Evolutionary conservation across 2,888 invertebrate genomes (phyloP), one percentile per base, ranked within the genome.

Genomic region (Atrina japonica): DNA sequence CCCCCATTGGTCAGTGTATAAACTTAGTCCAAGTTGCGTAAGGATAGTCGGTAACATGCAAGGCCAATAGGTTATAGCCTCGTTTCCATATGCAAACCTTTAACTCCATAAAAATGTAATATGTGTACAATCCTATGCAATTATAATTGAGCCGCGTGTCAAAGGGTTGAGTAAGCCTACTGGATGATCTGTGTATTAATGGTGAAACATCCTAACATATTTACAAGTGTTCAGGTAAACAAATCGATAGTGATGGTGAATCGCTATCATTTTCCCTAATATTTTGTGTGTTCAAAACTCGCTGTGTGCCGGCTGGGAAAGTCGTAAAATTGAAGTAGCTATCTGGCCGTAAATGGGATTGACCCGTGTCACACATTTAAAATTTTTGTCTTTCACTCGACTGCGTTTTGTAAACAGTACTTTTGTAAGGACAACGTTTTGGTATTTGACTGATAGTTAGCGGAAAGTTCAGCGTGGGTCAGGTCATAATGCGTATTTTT

Each of bases 1-100:
- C 71, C 71, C 71, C 67, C 41, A 67, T 72, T 72, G 71, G 71
- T 72, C 71, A 72, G 71, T 67, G 25, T n/a, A n/a, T 18, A 21
- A 53, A 35, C 35, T 40, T 21, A 58, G 41, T 50, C 64, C 50
- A 59, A 45, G 71, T 72, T 72, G 71, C 71, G 71, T 72, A 72
- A 72, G 71, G 58, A 21, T 23, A 63, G 25, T 47, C 47, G 30
- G 69, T 64, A 49, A 64, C 66, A 67, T 66, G 66, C 58, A 53
- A 66, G 47, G 45, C 30, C 50, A 66, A 52, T 41, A 59, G 50
- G 58, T 49, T 61, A 21, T 30, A 66, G 71, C 71, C 71, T 72
- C 71, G 71, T 56, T 56, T 56, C 56, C 56, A 35, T 56, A 40
- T 7, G 11, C 35, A 35, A 35, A 35, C 6, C 35, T 35, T 5